Evolutionary conservation across 2,113 vertebrate genomes (phyloP).

Genomic region (Caretta caretta): DNA sequence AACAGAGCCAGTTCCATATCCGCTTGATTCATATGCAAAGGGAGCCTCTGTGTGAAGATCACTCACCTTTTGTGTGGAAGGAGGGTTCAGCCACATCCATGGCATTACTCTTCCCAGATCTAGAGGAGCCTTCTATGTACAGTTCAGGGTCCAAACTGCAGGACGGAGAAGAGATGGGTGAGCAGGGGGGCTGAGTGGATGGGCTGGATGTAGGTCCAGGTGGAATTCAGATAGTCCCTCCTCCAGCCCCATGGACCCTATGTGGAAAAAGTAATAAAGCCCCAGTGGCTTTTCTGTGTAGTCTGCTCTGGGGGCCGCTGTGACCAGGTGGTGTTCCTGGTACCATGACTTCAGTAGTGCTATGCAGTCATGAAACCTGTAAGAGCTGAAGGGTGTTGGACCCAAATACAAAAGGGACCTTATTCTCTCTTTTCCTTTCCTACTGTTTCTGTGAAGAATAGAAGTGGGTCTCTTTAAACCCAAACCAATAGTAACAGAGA

Average conservation of each 20-base stretch:
- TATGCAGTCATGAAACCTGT: background rate
- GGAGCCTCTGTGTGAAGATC: background rate
- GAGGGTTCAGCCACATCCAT: background rate
- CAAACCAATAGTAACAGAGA: background rate
- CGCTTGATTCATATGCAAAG: background rate
- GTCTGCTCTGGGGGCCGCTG: background rate
- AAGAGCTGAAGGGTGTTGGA: fast-evolving
- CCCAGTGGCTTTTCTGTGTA: background rate
- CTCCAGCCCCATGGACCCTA: background rate
- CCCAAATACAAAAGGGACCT: background rate
- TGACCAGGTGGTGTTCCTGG: background rate
- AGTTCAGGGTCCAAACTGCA: background rate
- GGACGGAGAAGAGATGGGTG: background rate
- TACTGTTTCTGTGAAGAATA: background rate
- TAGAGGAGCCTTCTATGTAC: background rate
- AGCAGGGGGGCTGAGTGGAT: background rate
- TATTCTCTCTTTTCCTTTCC: background rate
- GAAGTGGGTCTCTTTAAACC: background rate
- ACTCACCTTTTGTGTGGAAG: background rate
- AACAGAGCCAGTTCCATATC: background rate
- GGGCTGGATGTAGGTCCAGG: background rate
- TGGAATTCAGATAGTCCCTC: background rate
- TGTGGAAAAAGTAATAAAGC: background rate
- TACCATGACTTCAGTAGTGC: background rate
- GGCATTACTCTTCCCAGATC: background rate